phyloP scores from a whole-genome alignment of 2,888 invertebrate genomes.

The Drosophila koepferae region DNA sequence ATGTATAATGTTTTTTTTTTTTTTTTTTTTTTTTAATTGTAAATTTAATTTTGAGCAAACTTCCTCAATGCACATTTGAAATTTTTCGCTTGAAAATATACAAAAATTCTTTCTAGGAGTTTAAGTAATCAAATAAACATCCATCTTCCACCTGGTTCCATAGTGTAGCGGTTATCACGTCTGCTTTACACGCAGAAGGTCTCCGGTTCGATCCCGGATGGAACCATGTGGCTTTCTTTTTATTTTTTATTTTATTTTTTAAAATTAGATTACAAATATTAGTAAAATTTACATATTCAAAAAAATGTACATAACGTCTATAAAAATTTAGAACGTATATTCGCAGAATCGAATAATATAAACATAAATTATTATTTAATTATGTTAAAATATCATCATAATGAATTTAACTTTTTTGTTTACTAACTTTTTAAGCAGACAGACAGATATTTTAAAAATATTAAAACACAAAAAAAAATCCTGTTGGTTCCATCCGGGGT shows the following conservation, averaged over 20 bases:
- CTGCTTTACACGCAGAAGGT: slow-evolving; percentile 86
- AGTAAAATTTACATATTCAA: background rate
- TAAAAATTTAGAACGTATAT: background rate
- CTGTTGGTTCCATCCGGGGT: slow-evolving; percentile 69
- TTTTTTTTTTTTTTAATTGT: background rate
- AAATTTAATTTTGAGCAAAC: background rate
- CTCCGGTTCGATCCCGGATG: slow-evolving; percentile 86
- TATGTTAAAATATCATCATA: background rate
- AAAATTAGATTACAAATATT: background rate
- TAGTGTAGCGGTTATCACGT: slow-evolving; percentile 86
- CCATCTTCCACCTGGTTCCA: slow-evolving; percentile 76
- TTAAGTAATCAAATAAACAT: slow-evolving; percentile 15
- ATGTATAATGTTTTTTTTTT: background rate
- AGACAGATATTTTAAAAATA: background rate
- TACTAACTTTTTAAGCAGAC: background rate
- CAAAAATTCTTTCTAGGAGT: background rate
- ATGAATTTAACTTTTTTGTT: background rate
- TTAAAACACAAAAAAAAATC: background rate
- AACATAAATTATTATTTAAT: background rate
- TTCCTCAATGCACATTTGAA: background rate
- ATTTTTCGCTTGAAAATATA: background rate
- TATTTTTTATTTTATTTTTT: background rate
- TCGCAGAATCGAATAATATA: background rate
- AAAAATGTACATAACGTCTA: background rate
- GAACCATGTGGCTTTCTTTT: slow-evolving; percentile 77